Evolutionary conservation across 2,113 vertebrate species (phyloP).

Genomic region (Megaptera novaeangliae): DNA sequence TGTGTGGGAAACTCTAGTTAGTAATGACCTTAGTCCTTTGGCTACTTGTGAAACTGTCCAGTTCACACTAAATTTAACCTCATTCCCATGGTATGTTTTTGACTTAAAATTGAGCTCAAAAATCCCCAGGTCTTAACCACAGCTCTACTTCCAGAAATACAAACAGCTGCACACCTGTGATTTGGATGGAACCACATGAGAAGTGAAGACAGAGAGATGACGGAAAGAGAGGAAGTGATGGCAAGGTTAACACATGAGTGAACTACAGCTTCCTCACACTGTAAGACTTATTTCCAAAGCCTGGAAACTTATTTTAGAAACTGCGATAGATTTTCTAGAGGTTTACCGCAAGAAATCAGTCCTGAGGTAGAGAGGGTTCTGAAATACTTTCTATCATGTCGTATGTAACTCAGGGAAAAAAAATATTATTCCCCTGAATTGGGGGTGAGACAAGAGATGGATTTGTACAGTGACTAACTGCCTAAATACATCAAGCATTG

Average conservation of each 20-base stretch:
- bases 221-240: not conserved
- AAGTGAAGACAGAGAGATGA: slow-evolving; percentile 4
- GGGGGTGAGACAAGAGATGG: slow-evolving; percentile 61
- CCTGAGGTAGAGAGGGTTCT: slow-evolving; percentile 23
- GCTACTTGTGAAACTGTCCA: not conserved
- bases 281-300: slow-evolving; percentile 31
- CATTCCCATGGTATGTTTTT: not conserved
- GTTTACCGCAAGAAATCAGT: slow-evolving; percentile 60
- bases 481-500: slow-evolving; percentile 49
- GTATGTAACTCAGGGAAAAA: slow-evolving; percentile 49
- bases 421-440: slow-evolving; percentile 67
- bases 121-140: not conserved
- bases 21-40: not conserved
- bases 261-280: not conserved
- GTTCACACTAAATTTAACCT: slow-evolving; percentile 7
- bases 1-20: not conserved
- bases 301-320: slow-evolving; percentile 42
- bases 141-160: not conserved
- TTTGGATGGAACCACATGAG: not conserved
- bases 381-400: slow-evolving; percentile 59
- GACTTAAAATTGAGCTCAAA: not conserved
- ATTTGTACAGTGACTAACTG: slow-evolving; percentile 61
- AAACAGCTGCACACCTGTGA: not conserved
- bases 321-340: slow-evolving; percentile 49
- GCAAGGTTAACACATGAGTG: not conserved